Percentiles rank a stretch among this genome's conserved stretches.
These are phyloP conservation scores for Capricornis sumatraensis DNA, from an alignment of 2,113 vertebrate genomes.

Conservation along the genomic window DNA sequence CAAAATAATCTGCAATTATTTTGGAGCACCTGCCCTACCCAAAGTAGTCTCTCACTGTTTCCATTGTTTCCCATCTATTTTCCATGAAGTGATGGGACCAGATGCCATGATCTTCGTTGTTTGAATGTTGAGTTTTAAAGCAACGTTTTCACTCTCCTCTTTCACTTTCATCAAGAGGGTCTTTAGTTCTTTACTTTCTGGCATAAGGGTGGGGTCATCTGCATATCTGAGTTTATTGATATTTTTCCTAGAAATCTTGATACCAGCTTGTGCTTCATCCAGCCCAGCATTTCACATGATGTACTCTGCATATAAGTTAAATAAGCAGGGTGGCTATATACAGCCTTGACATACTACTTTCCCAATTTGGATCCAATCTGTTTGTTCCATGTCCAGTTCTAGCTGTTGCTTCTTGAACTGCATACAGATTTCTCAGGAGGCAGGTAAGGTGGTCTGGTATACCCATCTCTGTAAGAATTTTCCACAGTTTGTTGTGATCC, in stretches of 20 bases:
- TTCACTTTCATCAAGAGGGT: not conserved
- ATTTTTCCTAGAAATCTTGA: not conserved
- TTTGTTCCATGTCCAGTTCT: not conserved
- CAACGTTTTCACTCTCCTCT: not conserved
- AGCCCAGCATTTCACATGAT: not conserved
- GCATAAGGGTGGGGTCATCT: not conserved
- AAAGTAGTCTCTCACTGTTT: not conserved
- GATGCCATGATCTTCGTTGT: not conserved
- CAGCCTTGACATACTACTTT: not conserved
- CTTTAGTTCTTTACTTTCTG: not conserved
- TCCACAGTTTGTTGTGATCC: no score
- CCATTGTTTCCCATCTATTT: not conserved
- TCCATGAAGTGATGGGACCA: not conserved
- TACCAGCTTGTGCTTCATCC: not conserved
- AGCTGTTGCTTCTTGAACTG: not conserved
- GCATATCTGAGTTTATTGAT: not conserved
- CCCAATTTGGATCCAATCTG: not conserved
- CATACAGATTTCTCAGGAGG: not conserved
- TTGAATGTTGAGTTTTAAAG: not conserved
- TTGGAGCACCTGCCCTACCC: rapidly evolving
- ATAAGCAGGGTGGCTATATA: not conserved
- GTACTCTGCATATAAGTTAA: not conserved
- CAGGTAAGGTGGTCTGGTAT: no score
- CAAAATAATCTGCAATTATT: not conserved
- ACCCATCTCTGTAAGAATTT: no score